Evolutionary conservation across 1,140 invertebrate species (phyloP).

Genomic region (Zelostemma sp.): DNA sequence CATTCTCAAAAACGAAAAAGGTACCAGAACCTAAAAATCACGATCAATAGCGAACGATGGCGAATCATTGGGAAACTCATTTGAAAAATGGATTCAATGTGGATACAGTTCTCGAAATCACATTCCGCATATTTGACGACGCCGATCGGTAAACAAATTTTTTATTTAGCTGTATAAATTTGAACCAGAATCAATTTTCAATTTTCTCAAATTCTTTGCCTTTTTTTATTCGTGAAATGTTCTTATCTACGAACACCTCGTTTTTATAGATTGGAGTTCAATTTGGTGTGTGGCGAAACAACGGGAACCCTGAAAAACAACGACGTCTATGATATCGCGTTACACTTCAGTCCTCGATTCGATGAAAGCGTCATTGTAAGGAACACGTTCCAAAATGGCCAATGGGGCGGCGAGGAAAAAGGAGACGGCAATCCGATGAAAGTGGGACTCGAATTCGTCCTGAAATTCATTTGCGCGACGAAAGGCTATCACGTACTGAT

Average conservation of each 20-base stretch:
- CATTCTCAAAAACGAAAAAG: too few species aligned
- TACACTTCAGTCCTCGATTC: constrained; percentile 87
- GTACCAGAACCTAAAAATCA: too few species aligned
- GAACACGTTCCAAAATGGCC: constrained; percentile 78
- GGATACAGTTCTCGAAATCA: constrained; percentile 76
- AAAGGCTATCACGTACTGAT: constrained; percentile 76
- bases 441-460: constrained; percentile 77
- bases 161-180: too few species aligned
- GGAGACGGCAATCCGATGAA: constrained; percentile 76
- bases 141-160: constrained; percentile 77
- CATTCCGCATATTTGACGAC: constrained; percentile 80
- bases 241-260: too few species aligned
- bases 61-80: too few species aligned
- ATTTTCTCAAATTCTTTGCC: constrained; percentile 83
- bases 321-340: constrained; percentile 77
- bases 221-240: too few species aligned
- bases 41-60: too few species aligned
- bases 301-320: constrained; percentile 75
- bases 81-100: constrained; percentile 75
- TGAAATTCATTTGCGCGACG: constrained; percentile 73
- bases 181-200: too few species aligned
- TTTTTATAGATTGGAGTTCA: too few species aligned
- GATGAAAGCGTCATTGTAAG: constrained; percentile 79
- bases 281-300: too few species aligned
- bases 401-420: constrained; percentile 82